Conservation (phyloP, 2,797 vertebrate genomes). For the Siniperca scherzeri region DNA sequence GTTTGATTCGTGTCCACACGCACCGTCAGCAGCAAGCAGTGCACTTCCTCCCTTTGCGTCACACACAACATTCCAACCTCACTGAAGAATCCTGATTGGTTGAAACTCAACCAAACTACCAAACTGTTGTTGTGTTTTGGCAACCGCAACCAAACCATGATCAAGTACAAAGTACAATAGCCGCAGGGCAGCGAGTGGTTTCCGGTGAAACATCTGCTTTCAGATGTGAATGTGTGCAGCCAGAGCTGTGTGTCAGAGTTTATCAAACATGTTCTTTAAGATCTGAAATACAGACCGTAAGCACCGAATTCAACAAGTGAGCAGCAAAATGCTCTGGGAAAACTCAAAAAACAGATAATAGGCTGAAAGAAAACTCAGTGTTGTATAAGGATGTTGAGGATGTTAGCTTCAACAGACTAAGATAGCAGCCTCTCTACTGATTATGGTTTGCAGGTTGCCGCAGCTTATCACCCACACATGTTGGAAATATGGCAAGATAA, state of each 20-base stretch:
- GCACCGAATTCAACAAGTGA: background rate
- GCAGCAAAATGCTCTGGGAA: background rate
- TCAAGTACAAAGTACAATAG: conserved; percentile 7
- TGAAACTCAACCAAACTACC: background rate
- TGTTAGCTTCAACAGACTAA: background rate
- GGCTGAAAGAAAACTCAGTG: too few relatives aligned
- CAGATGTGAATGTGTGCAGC: background rate
- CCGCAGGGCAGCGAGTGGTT: background rate
- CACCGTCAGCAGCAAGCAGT: background rate
- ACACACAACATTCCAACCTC: conserved; percentile 9
- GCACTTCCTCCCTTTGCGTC: conserved; percentile 18
- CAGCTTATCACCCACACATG: background rate
- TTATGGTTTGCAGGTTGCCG: background rate
- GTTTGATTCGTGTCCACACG: conserved; percentile 12
- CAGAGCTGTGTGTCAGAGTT: background rate
- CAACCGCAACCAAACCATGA: background rate
- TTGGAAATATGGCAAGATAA: background rate
- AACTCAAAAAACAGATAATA: background rate
- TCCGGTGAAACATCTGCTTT: background rate
- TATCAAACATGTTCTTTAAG: background rate
- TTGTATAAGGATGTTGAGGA: too few relatives aligned
- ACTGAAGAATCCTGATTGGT: conserved; percentile 12
- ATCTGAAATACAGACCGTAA: background rate
- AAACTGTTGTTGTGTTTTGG: conserved; percentile 19
- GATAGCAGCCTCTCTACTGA: background rate